Evolutionary conservation across 1,140 invertebrate species (phyloP).

Genomic region (Kradibia gibbosae): DNA sequence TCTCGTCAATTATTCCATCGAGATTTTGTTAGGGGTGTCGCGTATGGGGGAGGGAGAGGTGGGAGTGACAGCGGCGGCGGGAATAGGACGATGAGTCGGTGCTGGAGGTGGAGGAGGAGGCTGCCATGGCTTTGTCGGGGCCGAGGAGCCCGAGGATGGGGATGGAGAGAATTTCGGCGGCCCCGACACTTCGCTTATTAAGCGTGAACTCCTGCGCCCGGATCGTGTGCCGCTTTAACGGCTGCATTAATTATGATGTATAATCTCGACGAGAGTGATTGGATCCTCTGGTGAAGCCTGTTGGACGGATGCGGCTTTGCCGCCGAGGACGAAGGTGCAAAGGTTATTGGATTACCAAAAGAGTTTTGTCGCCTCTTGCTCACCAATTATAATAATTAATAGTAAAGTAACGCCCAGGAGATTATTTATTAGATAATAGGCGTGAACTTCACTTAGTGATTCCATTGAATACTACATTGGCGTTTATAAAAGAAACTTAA

Average conservation of each 20-base stretch:
- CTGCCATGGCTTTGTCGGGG: too few relatives aligned
- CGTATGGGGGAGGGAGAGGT: not conserved
- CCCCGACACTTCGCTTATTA: conserved; percentile 38
- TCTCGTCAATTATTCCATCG: conserved; percentile 47
- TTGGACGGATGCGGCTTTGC: not conserved
- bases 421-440: conserved; percentile 14
- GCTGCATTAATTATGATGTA: conserved; percentile 47
- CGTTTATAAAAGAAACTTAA: too few relatives aligned
- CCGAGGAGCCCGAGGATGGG: too few relatives aligned
- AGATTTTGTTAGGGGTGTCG: conserved; percentile 5
- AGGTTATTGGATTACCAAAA: conserved; percentile 25
- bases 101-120: too few relatives aligned
- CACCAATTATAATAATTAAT: conserved; percentile 14
- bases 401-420: not conserved
- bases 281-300: not conserved
- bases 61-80: too few relatives aligned
- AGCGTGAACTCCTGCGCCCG: conserved; percentile 29
- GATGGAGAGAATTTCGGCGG: not conserved
- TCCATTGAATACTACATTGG: not conserved
- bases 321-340: not conserved
- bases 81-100: too few relatives aligned
- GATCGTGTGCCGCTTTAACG: conserved; percentile 31
- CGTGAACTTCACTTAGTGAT: not conserved
- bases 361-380: not conserved
- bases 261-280: conserved; percentile 36